Conservation (phyloP, 2,797 vertebrate species). For the Sardinella longiceps region DNA sequence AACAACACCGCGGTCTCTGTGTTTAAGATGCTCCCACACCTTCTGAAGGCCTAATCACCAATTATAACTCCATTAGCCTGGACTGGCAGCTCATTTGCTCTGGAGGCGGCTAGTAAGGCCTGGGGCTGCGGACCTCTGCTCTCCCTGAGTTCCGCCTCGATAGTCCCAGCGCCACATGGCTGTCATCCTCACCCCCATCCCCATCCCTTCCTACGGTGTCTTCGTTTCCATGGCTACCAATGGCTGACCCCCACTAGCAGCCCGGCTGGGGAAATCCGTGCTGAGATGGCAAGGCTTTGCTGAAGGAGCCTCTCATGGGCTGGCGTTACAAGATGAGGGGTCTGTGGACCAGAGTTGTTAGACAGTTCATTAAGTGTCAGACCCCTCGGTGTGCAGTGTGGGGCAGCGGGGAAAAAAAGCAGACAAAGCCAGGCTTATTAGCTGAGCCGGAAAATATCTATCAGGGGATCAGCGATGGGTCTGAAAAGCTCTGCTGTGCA, state of each 20-base stretch:
- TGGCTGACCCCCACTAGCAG: conserved; percentile 83
- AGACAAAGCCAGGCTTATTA: conserved; percentile 92
- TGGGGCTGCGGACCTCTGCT: conserved; percentile 85
- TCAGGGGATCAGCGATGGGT: conserved; percentile 84
- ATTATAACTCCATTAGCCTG: conserved; percentile 99
- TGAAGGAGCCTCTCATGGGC: conserved; percentile 71
- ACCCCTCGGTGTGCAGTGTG: conserved; percentile 84
- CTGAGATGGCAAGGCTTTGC: conserved; percentile 73
- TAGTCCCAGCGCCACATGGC: conserved; percentile 70
- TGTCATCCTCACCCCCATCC: conserved; percentile 73
- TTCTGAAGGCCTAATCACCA: conserved; percentile 92
- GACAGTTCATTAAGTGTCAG: conserved; percentile 97
- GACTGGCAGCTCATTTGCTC: conserved; percentile 94
- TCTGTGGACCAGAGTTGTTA: conserved; percentile 86
- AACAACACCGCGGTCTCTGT: conserved; percentile 67
- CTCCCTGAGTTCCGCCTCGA: conserved; percentile 79
- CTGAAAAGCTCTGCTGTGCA: conserved; percentile 57
- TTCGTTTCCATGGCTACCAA: conserved; percentile 71
- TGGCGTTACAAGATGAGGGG: conserved; percentile 72
- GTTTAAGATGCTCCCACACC: conserved; percentile 86
- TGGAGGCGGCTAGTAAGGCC: conserved; percentile 80
- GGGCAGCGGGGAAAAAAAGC: conserved; percentile 77
- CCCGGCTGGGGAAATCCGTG: conserved; percentile 81
- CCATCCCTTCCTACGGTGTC: conserved; percentile 58
- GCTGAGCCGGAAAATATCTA: conserved; percentile 93